Evolutionary conservation across 1,140 invertebrate genomes (phyloP), one percentile per base, ranked within the genome.

Genomic region (Saccostrea glomerata): DNA sequence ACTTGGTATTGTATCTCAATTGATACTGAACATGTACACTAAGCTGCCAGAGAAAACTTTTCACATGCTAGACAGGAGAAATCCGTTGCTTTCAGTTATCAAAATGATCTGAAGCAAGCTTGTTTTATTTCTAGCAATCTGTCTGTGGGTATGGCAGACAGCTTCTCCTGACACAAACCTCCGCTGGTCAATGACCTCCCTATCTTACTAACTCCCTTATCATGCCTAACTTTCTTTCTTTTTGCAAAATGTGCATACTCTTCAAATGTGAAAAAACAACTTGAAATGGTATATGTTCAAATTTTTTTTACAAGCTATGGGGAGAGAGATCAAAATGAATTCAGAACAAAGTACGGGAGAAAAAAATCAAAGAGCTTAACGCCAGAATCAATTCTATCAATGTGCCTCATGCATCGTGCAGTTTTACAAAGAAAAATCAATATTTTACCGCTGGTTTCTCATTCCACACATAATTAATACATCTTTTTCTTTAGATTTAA

Each of bases 121-220:
- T 77, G 70, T 77, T 77, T 77, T 77, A 77, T 77, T 77, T 77
- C 7, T 25, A 77, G 70, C 70, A 77, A 77, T 77, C 70, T 77
- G 70, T 77, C 70, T 77, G 70, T 77, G 30, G 23, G 25, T 77
- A 15, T 77, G 25, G 70, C 70, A 77, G 70, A 30, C 25, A 77
- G 66, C 12, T 73, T 73, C 70, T 77, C 30, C 70, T 77, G 70
- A 77, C 70, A 77, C 70, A 77, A 15, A 25, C 23, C 70, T 9
- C 17, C 30, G 15, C 15, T 77, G 70, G 70, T 77, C 70, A 77
- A 23, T 11, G 70, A 30, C 70, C 70, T 15, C 30, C 70, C 15
- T 30, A 40, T 77, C 70, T 12, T 20, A 11, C 23, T 23, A 12
- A n/a, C n/a, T n/a, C 30, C 30, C 70, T 77, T 77, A 77, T 77